Evolutionary conservation across 1,140 invertebrate species (phyloP).

Genomic region (Magallana ariakensis): DNA sequence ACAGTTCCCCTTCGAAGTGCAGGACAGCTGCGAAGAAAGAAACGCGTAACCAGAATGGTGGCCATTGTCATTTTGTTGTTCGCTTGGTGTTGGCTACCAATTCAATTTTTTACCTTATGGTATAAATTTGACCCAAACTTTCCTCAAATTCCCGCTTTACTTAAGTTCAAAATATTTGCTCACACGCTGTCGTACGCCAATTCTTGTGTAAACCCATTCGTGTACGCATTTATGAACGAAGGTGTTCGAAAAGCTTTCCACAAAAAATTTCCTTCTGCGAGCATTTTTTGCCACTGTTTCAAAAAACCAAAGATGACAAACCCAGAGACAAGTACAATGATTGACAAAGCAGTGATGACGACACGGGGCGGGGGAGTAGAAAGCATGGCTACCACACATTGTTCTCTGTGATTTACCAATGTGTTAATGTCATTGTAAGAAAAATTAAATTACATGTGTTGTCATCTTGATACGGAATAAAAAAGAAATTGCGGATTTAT

Average conservation of each 20-base stretch:
- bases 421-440: background rate
- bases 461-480: too few relatives aligned
- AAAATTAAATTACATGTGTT: background rate
- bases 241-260: constrained; percentile 90
- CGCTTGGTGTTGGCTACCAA: constrained; percentile 96
- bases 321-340: constrained; percentile 51
- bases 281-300: constrained; percentile 48
- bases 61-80: constrained; percentile 95
- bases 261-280: constrained; percentile 57
- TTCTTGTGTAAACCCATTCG: constrained; percentile 95
- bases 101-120: constrained; percentile 84
- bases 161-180: constrained; percentile 89
- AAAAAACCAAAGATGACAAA: constrained; percentile 1
- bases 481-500: too few relatives aligned
- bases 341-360: constrained; percentile 55
- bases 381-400: constrained; percentile 28
- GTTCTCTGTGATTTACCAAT: background rate
- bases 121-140: constrained; percentile 61
- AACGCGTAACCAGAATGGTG: constrained; percentile 94
- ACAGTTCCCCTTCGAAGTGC: constrained; percentile 43
- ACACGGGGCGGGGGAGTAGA: constrained; percentile 49
- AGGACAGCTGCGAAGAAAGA: constrained; percentile 79
- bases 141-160: constrained; percentile 81
- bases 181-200: constrained; percentile 96
- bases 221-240: constrained; percentile 94